Base-by-base conservation (phyloP, 1,140 invertebrate species). In the Sinonovacula constricta region DNA sequence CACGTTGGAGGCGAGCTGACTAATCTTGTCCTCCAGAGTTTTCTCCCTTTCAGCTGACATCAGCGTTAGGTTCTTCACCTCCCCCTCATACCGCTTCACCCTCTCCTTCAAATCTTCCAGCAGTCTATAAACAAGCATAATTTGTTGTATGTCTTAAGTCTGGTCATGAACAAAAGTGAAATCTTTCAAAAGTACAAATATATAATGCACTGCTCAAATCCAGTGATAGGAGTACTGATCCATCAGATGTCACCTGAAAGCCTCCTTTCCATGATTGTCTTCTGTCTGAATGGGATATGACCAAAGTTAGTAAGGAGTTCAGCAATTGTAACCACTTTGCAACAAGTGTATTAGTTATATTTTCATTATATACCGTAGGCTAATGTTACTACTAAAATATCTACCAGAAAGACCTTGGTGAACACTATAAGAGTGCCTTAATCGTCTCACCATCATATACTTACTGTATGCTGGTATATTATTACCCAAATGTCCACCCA, bases 1-100 rank as follows among this genome's bases (percentile, higher is more conserved):
- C 22, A 85, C 26, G 24, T 81, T 72, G 49, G 83, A 83, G 18
- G 81, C 67, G 57, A 86, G 18, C 15, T 79, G 62, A 34, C 85
- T 57, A 18, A 83, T 45, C 49, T 81, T 63, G 12, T 80, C 77
- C 36, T 72, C n/a, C 3, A 78, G 45, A 53, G 81, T 49, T 30
- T 82, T 65, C 22, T 83, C 74, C 5, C 57, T 60, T 24, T 36
- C 24, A 26, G 72, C 65, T 0, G 45, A 34, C n/a, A 62, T 39
- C 28, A n/a, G 65, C 79, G 49, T 70, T 34, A 69, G 45, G 75
- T 31, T 68, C 14, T 36, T 67, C 24, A 45, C 60, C 39, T 53
- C 59, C 39, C 18, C 69, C 53, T 31, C 65, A 62, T 36, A 36
- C 15, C 14, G 53, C 18, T 63, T 57, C 7, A 78, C 54, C 22